Base-by-base conservation (phyloP, 2,888 invertebrate genomes). In the Cacoxenus indagator region DNA sequence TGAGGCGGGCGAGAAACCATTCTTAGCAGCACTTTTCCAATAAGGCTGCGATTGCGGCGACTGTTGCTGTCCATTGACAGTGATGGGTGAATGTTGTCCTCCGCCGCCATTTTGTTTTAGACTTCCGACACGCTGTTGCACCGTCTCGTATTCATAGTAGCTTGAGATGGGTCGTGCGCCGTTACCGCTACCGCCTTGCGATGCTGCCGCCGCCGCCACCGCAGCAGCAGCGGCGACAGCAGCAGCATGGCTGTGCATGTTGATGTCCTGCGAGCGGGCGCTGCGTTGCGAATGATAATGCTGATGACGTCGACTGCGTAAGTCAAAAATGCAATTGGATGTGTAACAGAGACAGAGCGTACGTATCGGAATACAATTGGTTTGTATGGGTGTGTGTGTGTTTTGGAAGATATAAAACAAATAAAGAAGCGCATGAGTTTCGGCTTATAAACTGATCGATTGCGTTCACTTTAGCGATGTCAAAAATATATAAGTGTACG, bases 71-170 rank as follows among this genome's bases (percentile, higher is more conserved):
- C 71, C 67, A 67, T 67, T 75, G 55, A 73, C 86, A 80, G 86
- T 87, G 75, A 76, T 77, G 74, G 82, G 65, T 24, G 67, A 64
- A 45, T 64, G 76, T 72, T 65, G 73, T 17, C 65, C 69, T 48
- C 88, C 89, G 66, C 72, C 82, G 64, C 46, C 57, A 70, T 81
- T 85, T 76, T 82, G 87, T 86, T 83, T 89, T 87, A 88, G 85
- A 87, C 88, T 84, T 71, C 85, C 85, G 83, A 89, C 90, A 75
- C 90, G 90, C 26, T 92, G 90, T 76, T 93, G 93, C 37, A 94
- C 92, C 75, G 92, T 93, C 87, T 95, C 95, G 87, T 95, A 95
- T 87, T 95, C 95, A 87, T 94, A 95, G 88, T 93, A 95, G 88
- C 94, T 95, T 70, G 95, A 95, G 72, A 93, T 92, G 4, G 95